Conservation (phyloP, 2,888 invertebrate genomes). For the Agelastica alni region DNA sequence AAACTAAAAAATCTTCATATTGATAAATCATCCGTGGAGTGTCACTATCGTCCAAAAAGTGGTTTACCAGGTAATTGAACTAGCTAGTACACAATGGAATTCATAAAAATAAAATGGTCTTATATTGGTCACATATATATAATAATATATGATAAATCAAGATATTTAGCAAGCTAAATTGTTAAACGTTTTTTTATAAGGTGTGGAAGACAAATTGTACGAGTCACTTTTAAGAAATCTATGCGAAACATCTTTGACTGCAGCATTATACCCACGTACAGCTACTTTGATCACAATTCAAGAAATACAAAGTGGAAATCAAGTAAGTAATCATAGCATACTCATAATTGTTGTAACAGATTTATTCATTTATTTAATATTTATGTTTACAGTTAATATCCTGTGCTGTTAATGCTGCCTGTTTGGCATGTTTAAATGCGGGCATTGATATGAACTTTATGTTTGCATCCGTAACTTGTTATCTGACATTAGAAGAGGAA, state of each 20-base stretch:
- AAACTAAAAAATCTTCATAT: slow-evolving; percentile 75
- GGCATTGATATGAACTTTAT: slow-evolving; percentile 82
- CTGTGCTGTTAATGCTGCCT: slow-evolving; percentile 80
- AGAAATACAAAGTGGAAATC: slow-evolving; percentile 83
- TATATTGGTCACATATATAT: not conserved
- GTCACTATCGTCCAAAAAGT: slow-evolving; percentile 74
- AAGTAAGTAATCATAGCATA: slow-evolving; percentile 60
- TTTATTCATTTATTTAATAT: too few relatives aligned
- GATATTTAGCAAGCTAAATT: slow-evolving; percentile 4
- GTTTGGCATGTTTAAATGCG: slow-evolving; percentile 80
- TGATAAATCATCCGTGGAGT: slow-evolving; percentile 80
- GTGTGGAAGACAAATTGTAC: slow-evolving; percentile 70
- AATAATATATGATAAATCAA: not conserved
- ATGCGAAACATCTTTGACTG: slow-evolving; percentile 73
- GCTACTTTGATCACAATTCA: slow-evolving; percentile 79
- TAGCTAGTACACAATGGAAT: too few relatives aligned
- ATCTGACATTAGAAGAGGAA: slow-evolving; percentile 64
- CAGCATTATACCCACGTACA: slow-evolving; percentile 78
- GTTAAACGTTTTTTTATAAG: slow-evolving; percentile 47
- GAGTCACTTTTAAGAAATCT: slow-evolving; percentile 78
- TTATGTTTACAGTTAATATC: slow-evolving; percentile 75
- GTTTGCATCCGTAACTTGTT: slow-evolving; percentile 79
- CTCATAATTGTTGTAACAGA: slow-evolving; percentile 13
- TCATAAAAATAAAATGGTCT: too few relatives aligned
- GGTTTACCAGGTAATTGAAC: slow-evolving; percentile 67